Evolutionary conservation across 2,888 invertebrate genomes (phyloP).

Genomic region (Neoitamus cyanurus): DNA sequence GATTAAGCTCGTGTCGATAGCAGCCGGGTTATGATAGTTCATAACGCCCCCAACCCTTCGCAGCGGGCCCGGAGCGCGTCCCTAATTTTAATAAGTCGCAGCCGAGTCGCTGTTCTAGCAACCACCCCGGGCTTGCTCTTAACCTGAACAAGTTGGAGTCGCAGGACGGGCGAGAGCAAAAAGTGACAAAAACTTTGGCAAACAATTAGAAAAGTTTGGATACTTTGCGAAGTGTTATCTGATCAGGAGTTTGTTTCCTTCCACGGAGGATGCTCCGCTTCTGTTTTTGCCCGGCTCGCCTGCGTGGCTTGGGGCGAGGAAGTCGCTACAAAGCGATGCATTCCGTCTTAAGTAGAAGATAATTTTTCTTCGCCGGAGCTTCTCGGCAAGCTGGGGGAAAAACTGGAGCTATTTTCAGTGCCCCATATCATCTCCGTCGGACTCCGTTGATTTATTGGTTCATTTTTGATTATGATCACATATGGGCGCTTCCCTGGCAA

Average conservation of each 20-base stretch:
- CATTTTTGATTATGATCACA: constrained; percentile 49
- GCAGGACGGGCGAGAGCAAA: neutral
- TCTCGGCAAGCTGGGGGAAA: neutral
- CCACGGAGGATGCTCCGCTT: neutral
- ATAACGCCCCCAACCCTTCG: neutral
- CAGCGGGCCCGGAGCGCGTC: neutral
- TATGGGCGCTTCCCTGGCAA: constrained; percentile 19
- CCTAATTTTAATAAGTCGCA: neutral
- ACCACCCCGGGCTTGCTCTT: neutral
- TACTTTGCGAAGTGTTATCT: constrained; percentile 50
- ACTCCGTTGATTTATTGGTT: constrained; percentile 50
- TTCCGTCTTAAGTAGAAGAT: constrained; percentile 50
- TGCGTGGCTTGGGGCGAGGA: neutral
- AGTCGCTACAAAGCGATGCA: constrained; percentile 23
- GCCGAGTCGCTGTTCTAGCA: neutral
- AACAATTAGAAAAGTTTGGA: constrained; percentile 53
- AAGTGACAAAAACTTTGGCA: constrained; percentile 48
- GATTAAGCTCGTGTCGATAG: neutral
- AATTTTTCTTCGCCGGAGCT: constrained; percentile 48
- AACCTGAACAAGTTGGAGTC: neutral
- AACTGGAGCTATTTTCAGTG: constrained; percentile 17
- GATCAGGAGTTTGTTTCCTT: constrained; percentile 47
- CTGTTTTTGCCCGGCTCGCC: neutral
- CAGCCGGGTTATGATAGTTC: neutral
- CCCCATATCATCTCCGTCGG: constrained; percentile 26